phyloP scores from a whole-genome alignment of 2,797 vertebrate genomes.

The Accipiter minullus region DNA sequence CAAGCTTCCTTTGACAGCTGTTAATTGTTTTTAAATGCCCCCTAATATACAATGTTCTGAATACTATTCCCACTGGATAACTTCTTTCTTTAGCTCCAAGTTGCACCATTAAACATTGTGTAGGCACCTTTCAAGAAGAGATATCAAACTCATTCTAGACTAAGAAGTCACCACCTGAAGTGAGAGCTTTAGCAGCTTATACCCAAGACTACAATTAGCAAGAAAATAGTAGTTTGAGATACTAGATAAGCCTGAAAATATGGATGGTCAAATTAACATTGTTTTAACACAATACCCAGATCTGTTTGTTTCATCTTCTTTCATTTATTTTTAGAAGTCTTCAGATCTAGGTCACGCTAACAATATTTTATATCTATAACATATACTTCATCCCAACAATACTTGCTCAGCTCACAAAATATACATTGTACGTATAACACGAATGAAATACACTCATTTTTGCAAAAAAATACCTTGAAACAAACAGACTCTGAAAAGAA shows the following conservation, averaged over 20 bases:
- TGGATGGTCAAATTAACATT: background rate
- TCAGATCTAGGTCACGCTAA: background rate
- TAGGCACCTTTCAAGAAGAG: background rate
- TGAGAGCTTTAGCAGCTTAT: background rate
- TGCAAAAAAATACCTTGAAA: background rate
- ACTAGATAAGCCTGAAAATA: background rate
- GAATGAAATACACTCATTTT: background rate
- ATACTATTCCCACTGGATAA: background rate
- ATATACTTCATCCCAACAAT: background rate
- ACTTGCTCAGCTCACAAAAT: background rate
- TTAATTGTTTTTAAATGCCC: background rate
- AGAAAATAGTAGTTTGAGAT: background rate
- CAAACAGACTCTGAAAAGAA: background rate
- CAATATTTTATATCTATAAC: background rate
- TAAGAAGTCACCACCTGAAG: background rate
- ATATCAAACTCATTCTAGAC: background rate
- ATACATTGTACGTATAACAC: accelerated
- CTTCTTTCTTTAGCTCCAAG: background rate
- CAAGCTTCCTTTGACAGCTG: background rate
- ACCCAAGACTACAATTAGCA: background rate
- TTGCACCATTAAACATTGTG: background rate
- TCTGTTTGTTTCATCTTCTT: background rate
- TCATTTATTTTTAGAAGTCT: background rate
- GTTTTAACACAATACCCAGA: background rate
- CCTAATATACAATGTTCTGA: background rate